Base-by-base conservation (phyloP, 92 coral and sea anemone genomes). In the Porites cylindrica region DNA sequence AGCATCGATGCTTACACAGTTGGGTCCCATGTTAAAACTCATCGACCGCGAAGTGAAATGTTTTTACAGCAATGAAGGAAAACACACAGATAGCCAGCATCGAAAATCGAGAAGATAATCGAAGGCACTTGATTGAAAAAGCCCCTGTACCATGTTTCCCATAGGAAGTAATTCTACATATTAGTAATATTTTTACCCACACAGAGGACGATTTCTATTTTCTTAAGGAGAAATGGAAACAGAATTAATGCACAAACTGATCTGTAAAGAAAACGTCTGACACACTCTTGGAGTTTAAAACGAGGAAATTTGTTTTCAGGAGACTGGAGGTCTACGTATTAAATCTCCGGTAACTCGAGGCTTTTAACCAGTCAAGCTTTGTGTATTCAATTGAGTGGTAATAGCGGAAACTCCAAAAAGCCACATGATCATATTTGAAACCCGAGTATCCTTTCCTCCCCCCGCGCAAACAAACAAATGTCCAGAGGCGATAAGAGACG, bases 371-470 rank as follows among this genome's bases (percentile, higher is more conserved):
- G 95, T 89, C 94, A 76, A 61, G 85, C 50, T 93, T 93, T 95
- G 98, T 95, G 96, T 93, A 91, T 90, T 83, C 94, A 91, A 90
- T 60, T 88, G 88, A 85, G 92, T 88, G 94, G 90, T 95, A 95
- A 95, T 95, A 95, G 98, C 98, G 98, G 98, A 95, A 95, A 90
- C 90, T 92, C 83, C 26, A 91, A 87, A 76, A 87, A 91, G 90
- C 91, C 96, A 84, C 91, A 93, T 93, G 96, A 95, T 95, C 92
- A 93, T 90, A 91, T 82, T 89, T 93, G 98, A 88, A 95, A 95
- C 80, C 92, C 76, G 98, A 95, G 98, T 95, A 95, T 95, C 98
- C 96, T 87, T 93, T 95, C 91, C 78, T 87, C 87, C 77, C 68
- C 88, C 91, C 91, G 89, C 84, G 86, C 90, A 83, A 83, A 92